A percentile compares a stretch with the other conserved stretches of the same genome.
phyloP scores from a whole-genome alignment of 1,140 invertebrate species.

The Aphelenchoides besseyi region DNA sequence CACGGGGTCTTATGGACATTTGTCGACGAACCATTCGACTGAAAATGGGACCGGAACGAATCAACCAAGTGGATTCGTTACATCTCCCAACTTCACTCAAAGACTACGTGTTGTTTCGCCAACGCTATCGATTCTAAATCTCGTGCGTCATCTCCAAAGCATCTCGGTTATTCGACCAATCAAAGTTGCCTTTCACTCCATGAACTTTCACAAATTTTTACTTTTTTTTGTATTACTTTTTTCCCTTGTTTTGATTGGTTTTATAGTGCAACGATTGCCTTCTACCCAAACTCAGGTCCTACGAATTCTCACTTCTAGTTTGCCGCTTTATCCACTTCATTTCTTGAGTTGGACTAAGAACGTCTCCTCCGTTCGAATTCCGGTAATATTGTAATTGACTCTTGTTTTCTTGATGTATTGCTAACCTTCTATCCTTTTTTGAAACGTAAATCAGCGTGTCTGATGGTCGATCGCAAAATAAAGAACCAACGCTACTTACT shows the following conservation, averaged over 20 bases:
- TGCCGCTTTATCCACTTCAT: neutral
- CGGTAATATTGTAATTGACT: no score
- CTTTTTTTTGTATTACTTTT: neutral
- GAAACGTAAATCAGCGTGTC: no score
- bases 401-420: no score
- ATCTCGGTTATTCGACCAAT: no score
- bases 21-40: slow-evolving; percentile 46
- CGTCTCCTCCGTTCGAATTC: no score
- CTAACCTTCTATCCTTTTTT: no score
- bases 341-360: no score
- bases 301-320: slow-evolving; percentile 6
- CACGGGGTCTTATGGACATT: slow-evolving; percentile 49
- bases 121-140: neutral
- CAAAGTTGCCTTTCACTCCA: neutral
- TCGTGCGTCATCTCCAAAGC: no score
- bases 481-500: no score
- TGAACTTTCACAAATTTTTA: neutral
- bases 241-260: neutral
- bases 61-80: slow-evolving; percentile 45
- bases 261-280: neutral
- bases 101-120: slow-evolving; percentile 44
- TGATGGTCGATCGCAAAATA: no score
- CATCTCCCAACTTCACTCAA: slow-evolving; percentile 45
- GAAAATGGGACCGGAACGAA: slow-evolving; percentile 33
- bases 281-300: neutral